Evolutionary conservation across 1,140 invertebrate genomes (phyloP).

Genomic region (Papilio polytes): DNA sequence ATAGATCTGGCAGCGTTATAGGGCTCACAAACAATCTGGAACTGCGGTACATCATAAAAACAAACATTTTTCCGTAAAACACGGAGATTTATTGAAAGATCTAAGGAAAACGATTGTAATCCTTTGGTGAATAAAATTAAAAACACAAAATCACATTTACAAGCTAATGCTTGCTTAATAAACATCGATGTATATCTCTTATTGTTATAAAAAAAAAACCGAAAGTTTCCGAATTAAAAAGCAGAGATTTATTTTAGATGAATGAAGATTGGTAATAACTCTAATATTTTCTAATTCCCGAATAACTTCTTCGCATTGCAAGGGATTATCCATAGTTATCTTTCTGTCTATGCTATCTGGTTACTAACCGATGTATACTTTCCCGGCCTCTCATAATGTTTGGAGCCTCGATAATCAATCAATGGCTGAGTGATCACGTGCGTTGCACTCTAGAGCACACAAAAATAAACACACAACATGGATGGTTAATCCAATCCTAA

Average conservation of each 20-base stretch:
- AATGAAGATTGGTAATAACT: too few species aligned
- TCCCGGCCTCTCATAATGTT: too few species aligned
- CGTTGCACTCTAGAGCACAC: conserved; percentile 44
- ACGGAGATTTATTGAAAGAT: not conserved
- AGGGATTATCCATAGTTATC: not conserved
- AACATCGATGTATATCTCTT: not conserved
- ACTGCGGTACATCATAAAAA: conserved; percentile 61
- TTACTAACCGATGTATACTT: too few species aligned
- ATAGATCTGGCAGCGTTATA: conserved; percentile 14
- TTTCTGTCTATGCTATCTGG: not conserved
- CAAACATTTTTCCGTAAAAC: conserved; percentile 47
- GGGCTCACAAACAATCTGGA: conserved; percentile 11
- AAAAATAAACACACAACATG: conserved; percentile 62
- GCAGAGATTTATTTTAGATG: not conserved
- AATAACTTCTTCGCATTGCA: too few species aligned
- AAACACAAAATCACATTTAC: not conserved
- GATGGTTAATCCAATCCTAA: conserved; percentile 53
- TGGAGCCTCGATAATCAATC: conserved; percentile 4
- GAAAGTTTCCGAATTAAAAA: not conserved
- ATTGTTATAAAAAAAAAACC: not conserved
- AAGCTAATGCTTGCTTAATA: too few species aligned
- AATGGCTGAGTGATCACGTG: not conserved
- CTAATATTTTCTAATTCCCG: too few species aligned
- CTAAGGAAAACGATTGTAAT: not conserved
- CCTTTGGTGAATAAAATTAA: not conserved